Conservation (phyloP, 2,888 invertebrate species). For the Conomelus anceps region DNA sequence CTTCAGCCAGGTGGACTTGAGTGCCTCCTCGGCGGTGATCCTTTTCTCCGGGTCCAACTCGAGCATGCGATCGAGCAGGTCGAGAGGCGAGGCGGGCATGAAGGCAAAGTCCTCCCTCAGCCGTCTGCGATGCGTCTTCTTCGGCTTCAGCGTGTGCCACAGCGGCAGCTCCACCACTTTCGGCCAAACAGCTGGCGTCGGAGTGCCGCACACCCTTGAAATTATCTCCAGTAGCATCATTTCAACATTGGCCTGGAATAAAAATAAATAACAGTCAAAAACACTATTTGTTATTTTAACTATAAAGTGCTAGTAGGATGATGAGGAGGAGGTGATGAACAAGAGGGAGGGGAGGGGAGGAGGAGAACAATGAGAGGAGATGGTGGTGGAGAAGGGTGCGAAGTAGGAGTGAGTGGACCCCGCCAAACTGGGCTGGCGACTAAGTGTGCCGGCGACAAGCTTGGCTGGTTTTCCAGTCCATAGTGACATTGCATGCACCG, state of each 20-base stretch:
- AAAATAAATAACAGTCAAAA: too few relatives aligned
- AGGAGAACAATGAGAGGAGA: too few relatives aligned
- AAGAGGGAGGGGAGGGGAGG: too few relatives aligned
- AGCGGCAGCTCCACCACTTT: slow-evolving; percentile 87
- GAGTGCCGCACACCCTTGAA: slow-evolving; percentile 89
- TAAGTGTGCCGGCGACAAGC: too few relatives aligned
- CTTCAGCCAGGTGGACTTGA: slow-evolving; percentile 87
- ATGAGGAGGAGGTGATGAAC: too few relatives aligned
- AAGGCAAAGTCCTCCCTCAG: slow-evolving; percentile 89
- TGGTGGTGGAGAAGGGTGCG: too few relatives aligned
- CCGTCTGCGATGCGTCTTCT: slow-evolving; percentile 79
- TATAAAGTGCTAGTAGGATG: too few relatives aligned
- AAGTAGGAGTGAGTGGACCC: too few relatives aligned
- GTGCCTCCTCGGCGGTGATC: slow-evolving; percentile 89
- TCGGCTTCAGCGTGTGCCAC: slow-evolving; percentile 86
- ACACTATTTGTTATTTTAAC: too few relatives aligned
- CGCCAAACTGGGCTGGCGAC: too few relatives aligned
- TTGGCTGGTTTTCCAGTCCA: too few relatives aligned
- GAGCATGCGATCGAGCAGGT: slow-evolving; percentile 90
- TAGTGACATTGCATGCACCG: too few relatives aligned
- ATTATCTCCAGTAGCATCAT: slow-evolving; percentile 91
- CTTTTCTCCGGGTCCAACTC: slow-evolving; percentile 90
- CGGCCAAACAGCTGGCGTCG: slow-evolving; percentile 95
- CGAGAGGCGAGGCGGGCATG: slow-evolving; percentile 82
- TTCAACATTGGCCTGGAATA: slow-evolving; percentile 75